A percentile compares a stretch with the other conserved stretches of the same genome.
Evolutionary conservation across 2,797 vertebrate genomes (phyloP).

Genomic region (Manis javanica): DNA sequence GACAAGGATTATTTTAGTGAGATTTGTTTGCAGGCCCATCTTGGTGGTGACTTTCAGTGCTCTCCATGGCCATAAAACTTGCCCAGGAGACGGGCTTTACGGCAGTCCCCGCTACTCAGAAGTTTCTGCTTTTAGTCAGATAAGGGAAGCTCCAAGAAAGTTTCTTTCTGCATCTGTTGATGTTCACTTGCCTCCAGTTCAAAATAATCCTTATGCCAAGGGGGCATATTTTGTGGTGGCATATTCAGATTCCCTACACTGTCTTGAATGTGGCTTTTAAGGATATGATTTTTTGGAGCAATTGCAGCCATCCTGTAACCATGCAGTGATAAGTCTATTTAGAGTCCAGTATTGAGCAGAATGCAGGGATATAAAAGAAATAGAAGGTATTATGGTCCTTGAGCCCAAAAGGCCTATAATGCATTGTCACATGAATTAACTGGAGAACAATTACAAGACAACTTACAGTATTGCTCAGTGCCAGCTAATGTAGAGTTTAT

Average conservation of each 20-base stretch:
- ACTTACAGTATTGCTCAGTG: not conserved
- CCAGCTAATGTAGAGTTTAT: not conserved
- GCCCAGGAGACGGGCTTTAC: not conserved
- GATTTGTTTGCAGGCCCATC: not conserved
- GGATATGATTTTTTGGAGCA: not conserved
- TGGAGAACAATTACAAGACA: slow-evolving; percentile 31
- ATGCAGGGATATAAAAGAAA: not conserved
- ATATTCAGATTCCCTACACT: not conserved
- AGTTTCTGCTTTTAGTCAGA: not conserved
- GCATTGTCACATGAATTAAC: not conserved
- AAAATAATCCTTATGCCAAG: not conserved
- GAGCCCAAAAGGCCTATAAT: not conserved
- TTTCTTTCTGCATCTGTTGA: not conserved
- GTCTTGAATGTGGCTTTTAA: not conserved
- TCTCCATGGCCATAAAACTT: not conserved
- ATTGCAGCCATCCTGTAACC: not conserved
- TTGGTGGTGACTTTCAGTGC: not conserved
- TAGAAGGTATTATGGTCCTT: not conserved
- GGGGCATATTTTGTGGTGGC: not conserved
- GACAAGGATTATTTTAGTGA: not conserved
- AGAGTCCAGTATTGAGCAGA: not conserved
- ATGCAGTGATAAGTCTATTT: not conserved
- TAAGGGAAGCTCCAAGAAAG: not conserved
- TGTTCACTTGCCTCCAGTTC: not conserved
- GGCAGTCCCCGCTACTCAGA: not conserved